phyloP scores from a whole-genome alignment of 2,888 invertebrate species.

The Limnephilus marmoratus region DNA sequence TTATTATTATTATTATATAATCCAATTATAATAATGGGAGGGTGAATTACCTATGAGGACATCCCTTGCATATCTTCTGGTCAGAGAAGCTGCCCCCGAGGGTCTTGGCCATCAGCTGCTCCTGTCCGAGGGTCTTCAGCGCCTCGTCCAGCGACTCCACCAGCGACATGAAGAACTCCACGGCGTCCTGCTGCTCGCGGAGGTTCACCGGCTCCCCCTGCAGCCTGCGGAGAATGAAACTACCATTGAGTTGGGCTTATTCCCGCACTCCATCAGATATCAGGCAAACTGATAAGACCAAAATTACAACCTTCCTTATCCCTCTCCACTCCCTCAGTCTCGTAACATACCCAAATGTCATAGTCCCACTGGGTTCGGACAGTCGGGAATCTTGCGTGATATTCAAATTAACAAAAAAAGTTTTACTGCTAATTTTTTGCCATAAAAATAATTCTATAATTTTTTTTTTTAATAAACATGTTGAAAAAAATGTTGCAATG shows the following conservation, averaged over 20 bases:
- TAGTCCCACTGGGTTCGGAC: too few relatives aligned
- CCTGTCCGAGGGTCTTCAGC: constrained; percentile 92
- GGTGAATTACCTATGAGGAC: constrained; percentile 88
- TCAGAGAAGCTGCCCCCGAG: constrained; percentile 98
- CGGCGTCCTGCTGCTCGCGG: constrained; percentile 98
- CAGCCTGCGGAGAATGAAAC: constrained; percentile 77
- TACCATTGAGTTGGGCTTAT: constrained; percentile 17
- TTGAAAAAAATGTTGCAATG: too few relatives aligned
- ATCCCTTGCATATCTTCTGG: constrained; percentile 99
- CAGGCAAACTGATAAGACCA: background rate
- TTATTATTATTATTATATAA: too few relatives aligned
- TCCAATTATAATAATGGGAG: background rate
- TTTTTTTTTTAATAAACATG: too few relatives aligned
- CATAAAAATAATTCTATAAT: too few relatives aligned
- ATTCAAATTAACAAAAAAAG: too few relatives aligned
- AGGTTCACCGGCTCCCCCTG: constrained; percentile 98
- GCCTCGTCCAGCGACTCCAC: constrained; percentile 98
- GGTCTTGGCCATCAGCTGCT: constrained; percentile 94
- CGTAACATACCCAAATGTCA: too few relatives aligned
- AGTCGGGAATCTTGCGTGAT: too few relatives aligned
- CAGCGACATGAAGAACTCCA: constrained; percentile 98
- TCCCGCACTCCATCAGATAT: background rate
- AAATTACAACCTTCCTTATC: background rate
- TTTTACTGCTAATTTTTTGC: too few relatives aligned
- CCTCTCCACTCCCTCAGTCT: too few relatives aligned